Percentiles rank a stretch among this genome's conserved stretches.
These are phyloP conservation scores for Pelvicachromis taeniatus DNA, from an alignment of 2,113 vertebrate species.

Conservation along the genomic window DNA sequence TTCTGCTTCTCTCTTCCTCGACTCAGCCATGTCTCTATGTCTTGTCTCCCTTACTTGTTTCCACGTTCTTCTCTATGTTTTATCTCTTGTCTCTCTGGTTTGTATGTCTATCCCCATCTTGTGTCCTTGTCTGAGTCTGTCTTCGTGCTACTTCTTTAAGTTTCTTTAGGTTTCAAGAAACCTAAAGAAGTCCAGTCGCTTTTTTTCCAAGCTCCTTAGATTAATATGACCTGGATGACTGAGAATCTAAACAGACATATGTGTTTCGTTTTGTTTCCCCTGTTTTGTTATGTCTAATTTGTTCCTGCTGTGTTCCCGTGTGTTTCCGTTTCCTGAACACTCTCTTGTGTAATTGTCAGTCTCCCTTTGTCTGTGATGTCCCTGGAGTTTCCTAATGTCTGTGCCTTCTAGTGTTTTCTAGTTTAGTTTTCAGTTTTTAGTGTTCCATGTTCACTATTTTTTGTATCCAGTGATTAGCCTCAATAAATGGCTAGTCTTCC, in stretches of 20 bases:
- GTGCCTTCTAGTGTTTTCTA: background rate
- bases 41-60: background rate
- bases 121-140: background rate
- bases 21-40: background rate
- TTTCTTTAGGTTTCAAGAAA: background rate
- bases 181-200: background rate
- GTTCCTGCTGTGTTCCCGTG: background rate
- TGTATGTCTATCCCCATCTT: background rate
- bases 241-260: background rate
- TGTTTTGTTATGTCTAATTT: background rate
- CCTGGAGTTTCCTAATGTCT: background rate
- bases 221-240: background rate
- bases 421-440: background rate
- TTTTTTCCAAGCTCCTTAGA: background rate
- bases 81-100: background rate
- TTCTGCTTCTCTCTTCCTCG: background rate
- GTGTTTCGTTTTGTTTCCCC: background rate
- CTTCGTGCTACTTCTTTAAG: background rate
- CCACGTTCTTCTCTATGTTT: background rate
- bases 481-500: background rate
- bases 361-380: background rate
- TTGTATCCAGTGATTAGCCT: background rate
- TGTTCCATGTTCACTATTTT: background rate
- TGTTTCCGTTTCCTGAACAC: background rate
- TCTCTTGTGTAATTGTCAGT: background rate